A percentile compares a stretch with the other conserved stretches of the same genome.
Conservation (phyloP, 2,888 invertebrate genomes). For the Xestia xanthographa region DNA sequence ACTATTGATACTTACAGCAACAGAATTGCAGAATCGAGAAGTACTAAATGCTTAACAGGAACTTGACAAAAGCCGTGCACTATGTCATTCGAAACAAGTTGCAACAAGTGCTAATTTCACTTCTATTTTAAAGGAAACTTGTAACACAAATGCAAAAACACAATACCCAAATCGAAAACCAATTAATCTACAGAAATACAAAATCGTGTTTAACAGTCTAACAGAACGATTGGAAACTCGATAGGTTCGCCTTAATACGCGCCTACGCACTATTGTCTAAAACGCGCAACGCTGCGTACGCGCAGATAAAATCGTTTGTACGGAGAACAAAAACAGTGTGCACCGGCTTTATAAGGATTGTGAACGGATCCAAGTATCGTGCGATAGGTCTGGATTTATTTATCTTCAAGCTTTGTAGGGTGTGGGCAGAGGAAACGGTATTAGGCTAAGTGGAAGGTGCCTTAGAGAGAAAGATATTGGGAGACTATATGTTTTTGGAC, state of each 20-base stretch:
- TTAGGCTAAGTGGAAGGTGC: slow-evolving; percentile 32
- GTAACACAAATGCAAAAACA: slow-evolving; percentile 2
- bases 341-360: slow-evolving; percentile 68
- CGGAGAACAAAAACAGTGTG: slow-evolving; percentile 66
- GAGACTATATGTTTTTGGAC: background rate
- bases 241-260: slow-evolving; percentile 76
- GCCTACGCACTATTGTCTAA: slow-evolving; percentile 87
- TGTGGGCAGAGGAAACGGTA: slow-evolving; percentile 40
- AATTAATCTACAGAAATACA: slow-evolving; percentile 66
- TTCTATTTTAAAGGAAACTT: background rate
- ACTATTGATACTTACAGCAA: too few relatives aligned
- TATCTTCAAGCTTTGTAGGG: slow-evolving; percentile 61
- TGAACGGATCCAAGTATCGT: slow-evolving; percentile 59
- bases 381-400: slow-evolving; percentile 63
- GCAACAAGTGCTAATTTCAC: background rate
- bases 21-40: background rate
- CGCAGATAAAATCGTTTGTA: slow-evolving; percentile 66
- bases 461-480: slow-evolving; percentile 35
- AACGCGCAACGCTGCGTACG: slow-evolving; percentile 71
- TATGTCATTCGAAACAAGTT: background rate
- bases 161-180: slow-evolving; percentile 48
- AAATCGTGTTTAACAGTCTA: slow-evolving; percentile 64
- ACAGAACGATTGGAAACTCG: slow-evolving; percentile 68
- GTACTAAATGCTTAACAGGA: background rate
- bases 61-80: background rate